A percentile compares a stretch with the other conserved stretches of the same genome.
These are phyloP conservation scores for Acanthosepion esculentum DNA, from an alignment of 2,888 invertebrate species.

Conservation along the genomic window DNA sequence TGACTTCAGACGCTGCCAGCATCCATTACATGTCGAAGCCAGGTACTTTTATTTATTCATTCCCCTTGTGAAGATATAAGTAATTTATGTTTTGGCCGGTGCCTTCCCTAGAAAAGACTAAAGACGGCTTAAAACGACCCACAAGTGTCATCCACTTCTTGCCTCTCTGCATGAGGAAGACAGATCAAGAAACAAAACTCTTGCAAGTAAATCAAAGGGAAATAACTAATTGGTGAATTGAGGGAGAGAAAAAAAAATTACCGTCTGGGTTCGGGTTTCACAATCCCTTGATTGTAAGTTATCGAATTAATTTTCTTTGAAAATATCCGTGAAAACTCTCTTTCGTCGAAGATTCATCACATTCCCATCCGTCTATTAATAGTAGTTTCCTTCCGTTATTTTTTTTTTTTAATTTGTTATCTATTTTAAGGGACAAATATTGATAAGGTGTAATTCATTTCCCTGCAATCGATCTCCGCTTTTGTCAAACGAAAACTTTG, in stretches of 20 bases:
- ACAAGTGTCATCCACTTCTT: too few relatives aligned
- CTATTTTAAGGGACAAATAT: background rate
- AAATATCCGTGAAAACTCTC: background rate
- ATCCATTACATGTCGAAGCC: too few relatives aligned
- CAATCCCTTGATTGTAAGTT: too few relatives aligned
- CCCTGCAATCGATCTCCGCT: background rate
- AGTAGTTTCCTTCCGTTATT: background rate
- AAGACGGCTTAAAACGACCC: too few relatives aligned
- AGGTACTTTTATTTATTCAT: too few relatives aligned
- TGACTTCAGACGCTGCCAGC: too few relatives aligned
- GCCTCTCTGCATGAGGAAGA: too few relatives aligned
- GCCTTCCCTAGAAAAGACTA: too few relatives aligned
- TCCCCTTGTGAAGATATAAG: too few relatives aligned
- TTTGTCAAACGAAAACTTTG: background rate
- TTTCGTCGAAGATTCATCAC: background rate
- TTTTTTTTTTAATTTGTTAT: background rate
- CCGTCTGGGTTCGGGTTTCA: background rate
- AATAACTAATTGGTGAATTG: background rate
- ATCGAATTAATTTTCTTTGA: too few relatives aligned
- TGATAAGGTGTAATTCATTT: background rate
- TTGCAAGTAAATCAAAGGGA: background rate
- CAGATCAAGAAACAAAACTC: too few relatives aligned
- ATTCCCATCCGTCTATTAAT: background rate
- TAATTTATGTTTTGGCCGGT: too few relatives aligned
- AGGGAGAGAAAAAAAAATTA: background rate